A percentile compares a stretch with the other conserved stretches of the same genome.
These are phyloP conservation scores for Tetragonula carbonaria DNA, from an alignment of 2,888 invertebrate species.

Conservation along the genomic window DNA sequence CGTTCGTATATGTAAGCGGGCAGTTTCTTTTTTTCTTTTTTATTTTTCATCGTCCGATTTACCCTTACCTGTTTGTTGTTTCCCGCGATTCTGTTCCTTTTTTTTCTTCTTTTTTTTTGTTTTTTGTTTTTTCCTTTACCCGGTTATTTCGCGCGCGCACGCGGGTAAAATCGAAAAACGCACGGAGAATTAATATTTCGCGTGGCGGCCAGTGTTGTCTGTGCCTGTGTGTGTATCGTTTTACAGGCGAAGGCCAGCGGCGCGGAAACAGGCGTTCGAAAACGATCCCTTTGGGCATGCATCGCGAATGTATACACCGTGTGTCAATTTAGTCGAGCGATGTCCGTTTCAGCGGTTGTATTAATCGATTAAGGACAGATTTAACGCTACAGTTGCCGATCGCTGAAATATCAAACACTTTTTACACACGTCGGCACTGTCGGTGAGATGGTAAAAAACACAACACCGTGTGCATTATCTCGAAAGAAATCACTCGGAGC, in stretches of 20 bases:
- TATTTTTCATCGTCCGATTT: not conserved
- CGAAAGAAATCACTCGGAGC: no score
- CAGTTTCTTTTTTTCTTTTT: not conserved
- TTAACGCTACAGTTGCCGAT: not conserved
- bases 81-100: not conserved
- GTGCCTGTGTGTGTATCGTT: slow-evolving; percentile 54
- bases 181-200: slow-evolving; percentile 60
- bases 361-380: slow-evolving; percentile 1
- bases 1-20: not conserved
- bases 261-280: slow-evolving; percentile 75
- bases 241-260: slow-evolving; percentile 72
- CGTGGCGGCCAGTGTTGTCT: slow-evolving; percentile 20
- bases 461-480: no score
- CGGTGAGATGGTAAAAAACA: no score
- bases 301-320: slow-evolving; percentile 53
- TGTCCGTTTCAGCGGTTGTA: slow-evolving; percentile 51
- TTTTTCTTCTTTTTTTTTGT: not conserved
- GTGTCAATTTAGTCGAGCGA: slow-evolving; percentile 77
- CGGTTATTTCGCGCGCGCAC: slow-evolving; percentile 26
- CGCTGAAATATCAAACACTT: not conserved
- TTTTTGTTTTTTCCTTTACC: not conserved
- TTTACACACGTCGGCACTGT: no score
- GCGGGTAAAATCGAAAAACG: slow-evolving; percentile 54
- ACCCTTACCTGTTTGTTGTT: not conserved
- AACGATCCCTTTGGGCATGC: slow-evolving; percentile 74